phyloP scores from a whole-genome alignment of 2,888 invertebrate genomes.

The Tuta absoluta region DNA sequence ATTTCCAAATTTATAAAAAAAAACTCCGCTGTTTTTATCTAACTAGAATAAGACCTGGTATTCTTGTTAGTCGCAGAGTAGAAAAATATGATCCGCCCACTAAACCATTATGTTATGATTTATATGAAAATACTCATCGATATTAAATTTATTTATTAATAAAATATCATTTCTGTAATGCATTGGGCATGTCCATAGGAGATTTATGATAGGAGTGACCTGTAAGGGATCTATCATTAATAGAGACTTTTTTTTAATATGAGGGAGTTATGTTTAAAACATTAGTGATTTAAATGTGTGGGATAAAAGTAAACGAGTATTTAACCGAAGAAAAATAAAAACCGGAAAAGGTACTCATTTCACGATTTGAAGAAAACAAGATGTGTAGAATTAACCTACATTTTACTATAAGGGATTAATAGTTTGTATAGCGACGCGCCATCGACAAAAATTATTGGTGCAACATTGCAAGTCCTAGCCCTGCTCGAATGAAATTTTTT shows the following conservation, averaged over 20 bases:
- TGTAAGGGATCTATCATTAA: not conserved
- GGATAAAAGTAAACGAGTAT: conserved; percentile 44
- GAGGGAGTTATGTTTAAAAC: not conserved
- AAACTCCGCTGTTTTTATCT: not conserved
- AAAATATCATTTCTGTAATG: conserved; percentile 58
- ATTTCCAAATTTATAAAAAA: not conserved
- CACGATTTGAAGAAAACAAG: too few relatives aligned
- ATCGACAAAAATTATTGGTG: too few relatives aligned
- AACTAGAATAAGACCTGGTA: not conserved
- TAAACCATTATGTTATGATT: conserved; percentile 48
- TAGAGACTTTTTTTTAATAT: not conserved
- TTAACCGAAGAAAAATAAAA: too few relatives aligned
- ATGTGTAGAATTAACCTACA: too few relatives aligned
- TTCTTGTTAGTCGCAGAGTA: conserved; percentile 1
- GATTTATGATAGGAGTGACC: conserved; percentile 11
- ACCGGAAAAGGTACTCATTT: too few relatives aligned
- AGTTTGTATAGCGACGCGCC: too few relatives aligned
- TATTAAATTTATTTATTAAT: conserved; percentile 58
- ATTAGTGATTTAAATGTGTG: not conserved
- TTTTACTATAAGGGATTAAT: too few relatives aligned
- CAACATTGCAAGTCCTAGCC: too few relatives aligned
- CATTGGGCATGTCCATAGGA: conserved; percentile 37
- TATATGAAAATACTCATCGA: conserved; percentile 55
- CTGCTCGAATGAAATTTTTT: too few relatives aligned
- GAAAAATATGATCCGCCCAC: conserved; percentile 36